These are phyloP conservation scores for Rallus crepitans DNA, from an alignment of 2,797 vertebrate genomes.

Conservation along the genomic window DNA sequence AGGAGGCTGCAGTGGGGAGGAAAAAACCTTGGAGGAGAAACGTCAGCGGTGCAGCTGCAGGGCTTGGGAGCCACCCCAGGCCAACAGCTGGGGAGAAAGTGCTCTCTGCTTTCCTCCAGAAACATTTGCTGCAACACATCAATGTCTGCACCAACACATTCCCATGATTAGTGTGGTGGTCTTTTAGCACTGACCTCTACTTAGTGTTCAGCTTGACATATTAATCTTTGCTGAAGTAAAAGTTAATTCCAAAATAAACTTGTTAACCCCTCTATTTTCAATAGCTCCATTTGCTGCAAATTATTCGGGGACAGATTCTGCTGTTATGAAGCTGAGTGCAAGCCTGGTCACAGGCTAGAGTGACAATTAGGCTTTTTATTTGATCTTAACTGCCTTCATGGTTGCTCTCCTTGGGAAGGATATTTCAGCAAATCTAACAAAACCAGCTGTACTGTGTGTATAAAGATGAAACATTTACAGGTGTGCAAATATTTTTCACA, in stretches of 20 bases:
- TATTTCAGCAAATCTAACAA: neutral
- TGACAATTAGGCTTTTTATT: neutral
- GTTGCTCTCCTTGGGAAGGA: neutral
- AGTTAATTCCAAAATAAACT: constrained; percentile 69
- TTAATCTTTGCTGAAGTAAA: constrained; percentile 9
- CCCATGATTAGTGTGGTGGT: constrained; percentile 48
- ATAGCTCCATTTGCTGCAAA: constrained; percentile 5
- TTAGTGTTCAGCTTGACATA: constrained; percentile 45
- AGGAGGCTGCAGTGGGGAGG: neutral
- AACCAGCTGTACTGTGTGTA: neutral
- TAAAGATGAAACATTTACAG: neutral
- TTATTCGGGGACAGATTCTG: constrained; percentile 24
- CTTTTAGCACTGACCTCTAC: constrained; percentile 62
- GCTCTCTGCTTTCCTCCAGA: neutral
- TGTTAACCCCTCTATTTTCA: constrained; percentile 24
- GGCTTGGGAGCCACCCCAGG: neutral
- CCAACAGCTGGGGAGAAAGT: neutral
- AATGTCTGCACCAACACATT: constrained; percentile 20
- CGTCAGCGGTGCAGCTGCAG: fast-evolving
- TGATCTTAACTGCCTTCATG: neutral
- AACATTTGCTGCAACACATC: constrained; percentile 53
- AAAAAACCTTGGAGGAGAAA: neutral
- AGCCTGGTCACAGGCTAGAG: neutral
- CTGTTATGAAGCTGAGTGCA: neutral
- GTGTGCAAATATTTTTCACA: neutral